phyloP scores from a whole-genome alignment of 2,113 vertebrate species.

The Nanorana parkeri region DNA sequence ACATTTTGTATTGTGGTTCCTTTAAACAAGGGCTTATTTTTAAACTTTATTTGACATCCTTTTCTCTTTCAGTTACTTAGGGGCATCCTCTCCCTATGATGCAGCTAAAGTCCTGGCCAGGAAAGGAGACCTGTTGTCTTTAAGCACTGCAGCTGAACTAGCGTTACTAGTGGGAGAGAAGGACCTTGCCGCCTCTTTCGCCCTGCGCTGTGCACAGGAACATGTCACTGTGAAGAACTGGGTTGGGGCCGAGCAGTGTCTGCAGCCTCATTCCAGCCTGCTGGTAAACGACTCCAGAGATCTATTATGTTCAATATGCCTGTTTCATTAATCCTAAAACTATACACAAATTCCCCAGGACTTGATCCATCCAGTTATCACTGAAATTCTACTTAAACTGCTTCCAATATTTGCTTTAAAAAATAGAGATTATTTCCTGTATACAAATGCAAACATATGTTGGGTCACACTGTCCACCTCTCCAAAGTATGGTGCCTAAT shows the following conservation, averaged over 20 bases:
- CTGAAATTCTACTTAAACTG: too few relatives aligned
- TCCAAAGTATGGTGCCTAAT: too few relatives aligned
- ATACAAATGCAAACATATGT: too few relatives aligned
- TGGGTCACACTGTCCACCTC: too few relatives aligned
- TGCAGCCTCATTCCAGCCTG: slow-evolving; percentile 78
- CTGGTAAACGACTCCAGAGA: slow-evolving; percentile 76
- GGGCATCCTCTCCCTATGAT: slow-evolving; percentile 84
- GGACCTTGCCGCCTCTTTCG: slow-evolving; percentile 80
- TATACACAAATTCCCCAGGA: too few relatives aligned
- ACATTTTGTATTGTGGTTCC: too few relatives aligned
- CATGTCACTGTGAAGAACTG: slow-evolving; percentile 82
- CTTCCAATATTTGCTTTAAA: too few relatives aligned
- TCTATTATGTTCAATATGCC: not conserved
- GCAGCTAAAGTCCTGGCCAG: slow-evolving; percentile 91
- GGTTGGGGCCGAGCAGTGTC: slow-evolving; percentile 82
- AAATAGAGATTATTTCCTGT: too few relatives aligned
- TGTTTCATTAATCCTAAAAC: not conserved
- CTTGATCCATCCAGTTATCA: too few relatives aligned
- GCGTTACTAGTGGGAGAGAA: slow-evolving; percentile 80
- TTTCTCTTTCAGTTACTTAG: slow-evolving; percentile 79
- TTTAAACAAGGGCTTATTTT: too few relatives aligned
- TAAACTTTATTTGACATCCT: too few relatives aligned
- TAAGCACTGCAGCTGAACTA: slow-evolving; percentile 81
- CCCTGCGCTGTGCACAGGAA: slow-evolving; percentile 88
- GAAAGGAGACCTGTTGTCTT: slow-evolving; percentile 85